phyloP scores from a whole-genome alignment of 2,888 invertebrate genomes.

The Clivina fossor region DNA sequence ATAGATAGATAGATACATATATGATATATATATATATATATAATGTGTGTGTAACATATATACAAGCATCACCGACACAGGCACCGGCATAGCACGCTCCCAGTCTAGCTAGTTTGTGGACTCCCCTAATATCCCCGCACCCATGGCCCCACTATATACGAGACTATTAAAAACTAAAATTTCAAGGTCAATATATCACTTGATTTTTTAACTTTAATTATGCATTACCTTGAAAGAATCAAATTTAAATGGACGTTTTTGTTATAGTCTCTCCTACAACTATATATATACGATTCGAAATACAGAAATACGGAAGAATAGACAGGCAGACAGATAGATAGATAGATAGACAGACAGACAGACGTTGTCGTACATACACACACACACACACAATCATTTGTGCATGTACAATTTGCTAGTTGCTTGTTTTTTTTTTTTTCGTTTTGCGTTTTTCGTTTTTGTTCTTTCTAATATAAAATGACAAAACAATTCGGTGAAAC shows the following conservation, averaged over 20 bases:
- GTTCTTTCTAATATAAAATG: constrained; percentile 26
- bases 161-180: constrained; percentile 33
- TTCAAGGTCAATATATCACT: constrained; percentile 34
- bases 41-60: no score
- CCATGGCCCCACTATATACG: no score
- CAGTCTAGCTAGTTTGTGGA: constrained; percentile 32
- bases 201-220: constrained; percentile 33
- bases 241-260: constrained; percentile 34
- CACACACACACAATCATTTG: no score
- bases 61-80: constrained; percentile 21
- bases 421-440: constrained; percentile 1
- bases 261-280: no score
- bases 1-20: no score
- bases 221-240: constrained; percentile 34
- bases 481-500: constrained; percentile 29
- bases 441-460: not conserved
- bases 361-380: no score
- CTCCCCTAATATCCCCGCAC: constrained; percentile 26
- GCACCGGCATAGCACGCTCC: no score
- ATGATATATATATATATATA: no score
- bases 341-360: no score
- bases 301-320: no score
- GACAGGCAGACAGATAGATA: no score
- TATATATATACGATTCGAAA: no score
- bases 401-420: not conserved